Evolutionary conservation across 1,140 invertebrate genomes (phyloP).

Genomic region (Drosophila suzukii): DNA sequence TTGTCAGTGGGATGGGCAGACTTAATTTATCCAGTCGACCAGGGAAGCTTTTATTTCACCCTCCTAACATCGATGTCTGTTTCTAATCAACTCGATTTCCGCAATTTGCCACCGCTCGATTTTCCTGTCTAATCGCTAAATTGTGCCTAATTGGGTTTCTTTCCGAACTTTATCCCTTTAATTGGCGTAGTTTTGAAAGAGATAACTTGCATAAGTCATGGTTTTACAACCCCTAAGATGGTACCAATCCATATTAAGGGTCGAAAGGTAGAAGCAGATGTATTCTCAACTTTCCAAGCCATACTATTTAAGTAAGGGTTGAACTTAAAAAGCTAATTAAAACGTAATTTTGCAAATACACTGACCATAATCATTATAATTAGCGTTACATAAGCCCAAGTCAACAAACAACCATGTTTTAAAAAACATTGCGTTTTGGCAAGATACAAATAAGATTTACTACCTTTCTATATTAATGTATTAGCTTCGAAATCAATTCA

Average conservation of each 20-base stretch:
- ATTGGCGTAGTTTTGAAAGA: constrained; percentile 16
- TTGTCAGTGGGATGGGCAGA: constrained; percentile 38
- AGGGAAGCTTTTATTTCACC: constrained; percentile 30
- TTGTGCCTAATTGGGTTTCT: constrained; percentile 30
- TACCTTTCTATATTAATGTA: no score
- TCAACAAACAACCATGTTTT: background rate
- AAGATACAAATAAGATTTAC: no score
- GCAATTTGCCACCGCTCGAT: constrained; percentile 30
- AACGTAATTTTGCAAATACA: no score
- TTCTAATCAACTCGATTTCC: constrained; percentile 52
- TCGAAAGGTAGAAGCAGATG: background rate
- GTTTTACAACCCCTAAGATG: constrained; percentile 16
- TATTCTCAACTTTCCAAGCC: background rate
- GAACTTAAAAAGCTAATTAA: background rate
- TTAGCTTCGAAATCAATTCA: no score
- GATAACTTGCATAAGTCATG: constrained; percentile 6
- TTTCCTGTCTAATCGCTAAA: constrained; percentile 34
- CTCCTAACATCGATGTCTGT: constrained; percentile 9
- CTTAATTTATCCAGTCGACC: constrained; percentile 39
- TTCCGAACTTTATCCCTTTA: constrained; percentile 6
- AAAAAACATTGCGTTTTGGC: no score
- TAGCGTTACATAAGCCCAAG: no score
- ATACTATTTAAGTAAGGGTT: background rate
- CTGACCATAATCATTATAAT: no score
- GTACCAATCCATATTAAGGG: background rate